phyloP scores from a whole-genome alignment of 2,113 vertebrate species.

The Gallinago media region DNA sequence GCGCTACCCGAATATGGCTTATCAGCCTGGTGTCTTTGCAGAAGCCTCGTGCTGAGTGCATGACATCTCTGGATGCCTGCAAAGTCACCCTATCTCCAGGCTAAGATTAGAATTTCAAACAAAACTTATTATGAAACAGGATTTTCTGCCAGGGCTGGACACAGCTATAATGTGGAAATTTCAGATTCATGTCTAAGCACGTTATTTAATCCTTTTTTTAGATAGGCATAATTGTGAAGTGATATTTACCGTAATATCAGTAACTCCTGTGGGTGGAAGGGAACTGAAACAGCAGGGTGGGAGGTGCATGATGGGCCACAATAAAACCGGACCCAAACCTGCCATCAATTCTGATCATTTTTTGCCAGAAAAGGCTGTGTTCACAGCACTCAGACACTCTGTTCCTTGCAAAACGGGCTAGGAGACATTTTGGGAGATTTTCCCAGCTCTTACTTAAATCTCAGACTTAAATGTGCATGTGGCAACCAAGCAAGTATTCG shows the following conservation, averaged over 20 bases:
- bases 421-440: conserved; percentile 29
- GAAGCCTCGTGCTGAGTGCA: conserved; percentile 3
- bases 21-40: conserved; percentile 30
- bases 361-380: conserved; percentile 47
- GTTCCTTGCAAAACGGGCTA: neutral
- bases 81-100: conserved; percentile 45
- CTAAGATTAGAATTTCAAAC: conserved; percentile 62
- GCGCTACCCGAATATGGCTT: neutral
- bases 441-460: conserved; percentile 43
- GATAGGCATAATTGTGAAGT: conserved; percentile 14
- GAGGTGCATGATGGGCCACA: neutral
- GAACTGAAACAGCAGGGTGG: neutral
- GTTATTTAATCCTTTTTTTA: conserved; percentile 23
- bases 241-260: conserved; percentile 9
- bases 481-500: conserved; percentile 41
- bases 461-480: conserved; percentile 4
- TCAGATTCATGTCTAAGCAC: neutral
- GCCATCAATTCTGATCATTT: neutral
- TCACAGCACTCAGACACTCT: conserved; percentile 16
- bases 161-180: conserved; percentile 13
- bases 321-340: neutral
- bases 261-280: neutral
- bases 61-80: conserved; percentile 29
- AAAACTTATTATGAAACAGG: conserved; percentile 29
- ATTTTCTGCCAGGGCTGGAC: conserved; percentile 29